These are phyloP conservation scores for Mactra quadrangularis DNA, from an alignment of 1,140 invertebrate species.

Conservation along the genomic window DNA sequence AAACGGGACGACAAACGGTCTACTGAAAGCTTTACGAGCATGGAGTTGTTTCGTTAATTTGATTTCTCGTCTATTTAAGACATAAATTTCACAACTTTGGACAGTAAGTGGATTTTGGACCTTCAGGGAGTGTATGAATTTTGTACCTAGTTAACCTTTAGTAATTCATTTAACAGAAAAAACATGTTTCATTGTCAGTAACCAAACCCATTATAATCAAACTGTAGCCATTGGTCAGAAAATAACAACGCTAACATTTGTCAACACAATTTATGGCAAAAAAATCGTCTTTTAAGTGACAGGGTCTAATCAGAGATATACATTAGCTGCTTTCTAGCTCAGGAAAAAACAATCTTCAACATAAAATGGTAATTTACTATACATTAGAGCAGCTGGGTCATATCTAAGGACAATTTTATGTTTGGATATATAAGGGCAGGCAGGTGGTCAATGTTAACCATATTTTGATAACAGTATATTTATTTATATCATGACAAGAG, in stretches of 20 bases:
- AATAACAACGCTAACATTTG: too few species aligned
- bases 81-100: not conserved
- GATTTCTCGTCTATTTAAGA: not conserved
- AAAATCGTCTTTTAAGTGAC: slow-evolving; percentile 4
- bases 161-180: not conserved
- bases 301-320: too few species aligned
- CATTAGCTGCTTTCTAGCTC: too few species aligned
- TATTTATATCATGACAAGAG: too few species aligned
- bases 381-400: too few species aligned
- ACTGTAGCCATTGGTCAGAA: too few species aligned
- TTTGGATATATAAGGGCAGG: too few species aligned
- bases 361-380: too few species aligned
- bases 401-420: too few species aligned
- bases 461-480: too few species aligned
- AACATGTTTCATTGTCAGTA: not conserved
- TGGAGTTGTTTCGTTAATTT: slow-evolving; percentile 1
- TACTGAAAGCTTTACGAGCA: slow-evolving; percentile 4
- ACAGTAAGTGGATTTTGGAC: slow-evolving; percentile 19
- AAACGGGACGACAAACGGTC: not conserved
- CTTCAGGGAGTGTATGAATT: not conserved
- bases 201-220: not conserved
- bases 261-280: not conserved
- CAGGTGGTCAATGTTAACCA: too few species aligned
- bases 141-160: slow-evolving; percentile 14
- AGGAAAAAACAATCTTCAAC: too few species aligned